A percentile compares a stretch with the other conserved stretches of the same genome.
phyloP scores from a whole-genome alignment of 2,888 invertebrate species.

The Eupithecia vulgata region DNA sequence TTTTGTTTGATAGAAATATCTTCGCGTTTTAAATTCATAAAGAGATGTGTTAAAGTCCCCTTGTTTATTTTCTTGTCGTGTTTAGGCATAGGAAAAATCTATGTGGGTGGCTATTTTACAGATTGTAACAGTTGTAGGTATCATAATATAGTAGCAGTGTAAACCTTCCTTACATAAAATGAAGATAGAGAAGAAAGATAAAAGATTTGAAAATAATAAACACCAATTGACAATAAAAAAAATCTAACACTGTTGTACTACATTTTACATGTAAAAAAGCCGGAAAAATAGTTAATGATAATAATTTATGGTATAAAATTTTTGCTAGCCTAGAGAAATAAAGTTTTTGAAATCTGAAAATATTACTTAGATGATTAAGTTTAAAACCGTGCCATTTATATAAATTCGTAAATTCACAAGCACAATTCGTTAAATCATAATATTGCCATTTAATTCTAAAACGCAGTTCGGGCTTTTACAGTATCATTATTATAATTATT shows the following conservation, averaged over 20 bases:
- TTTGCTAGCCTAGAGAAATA: too few relatives aligned
- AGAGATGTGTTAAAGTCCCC: not conserved
- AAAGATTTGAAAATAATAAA: too few relatives aligned
- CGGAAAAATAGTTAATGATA: too few relatives aligned
- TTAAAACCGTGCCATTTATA: too few relatives aligned
- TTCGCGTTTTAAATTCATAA: not conserved
- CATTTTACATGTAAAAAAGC: too few relatives aligned
- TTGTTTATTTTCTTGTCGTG: not conserved
- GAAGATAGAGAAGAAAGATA: too few relatives aligned
- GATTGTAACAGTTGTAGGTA: not conserved
- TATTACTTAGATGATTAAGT: too few relatives aligned
- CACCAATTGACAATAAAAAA: too few relatives aligned
- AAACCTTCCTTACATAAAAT: too few relatives aligned
- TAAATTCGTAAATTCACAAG: not conserved
- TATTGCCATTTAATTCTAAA: not conserved
- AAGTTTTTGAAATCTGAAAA: too few relatives aligned
- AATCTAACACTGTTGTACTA: too few relatives aligned
- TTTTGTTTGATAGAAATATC: conserved; percentile 13
- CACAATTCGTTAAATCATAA: not conserved
- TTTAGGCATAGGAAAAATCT: not conserved
- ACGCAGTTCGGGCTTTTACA: not conserved
- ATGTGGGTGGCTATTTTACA: not conserved
- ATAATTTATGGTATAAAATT: too few relatives aligned
- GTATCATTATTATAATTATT: not conserved
- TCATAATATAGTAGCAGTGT: not conserved